Base-by-base conservation (phyloP, 2,113 vertebrate genomes). In the Ceyx margarethae region DNA sequence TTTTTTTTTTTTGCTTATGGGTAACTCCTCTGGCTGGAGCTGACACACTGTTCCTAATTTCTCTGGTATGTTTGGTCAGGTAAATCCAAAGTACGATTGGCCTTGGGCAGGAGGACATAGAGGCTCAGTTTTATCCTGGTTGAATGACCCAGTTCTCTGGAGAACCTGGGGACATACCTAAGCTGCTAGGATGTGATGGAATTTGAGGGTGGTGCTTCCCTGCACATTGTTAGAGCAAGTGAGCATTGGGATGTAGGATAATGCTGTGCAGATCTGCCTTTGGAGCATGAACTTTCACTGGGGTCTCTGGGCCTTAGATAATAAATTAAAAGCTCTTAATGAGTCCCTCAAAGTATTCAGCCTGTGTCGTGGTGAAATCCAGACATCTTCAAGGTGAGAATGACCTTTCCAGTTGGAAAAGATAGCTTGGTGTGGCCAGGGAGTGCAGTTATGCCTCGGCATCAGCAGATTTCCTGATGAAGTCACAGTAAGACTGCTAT, bases 401-500 rank as follows among this genome's bases (percentile, higher is more conserved):
- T 87, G 54, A 93, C 74, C 84, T 96, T 94, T 56, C 53, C 29
- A 69, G 40, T 8, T 2, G 0, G 46, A 83, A 77, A 77, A 75
- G 75, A 53, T 4, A 19, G 11, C 87, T 74, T 85, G 56, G 72
- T 80, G 64, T 85, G 75, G 82, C 75, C 87, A 89, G 23, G 14
- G 85, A 93, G 45, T 83, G 72, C 76, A 71, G 85, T 93, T 80
- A 89, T 40, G 66, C 78, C 64, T 71, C 5, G 0, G 57, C 89
- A 91, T 96, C 92, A 96, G 95, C 89, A 91, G 71, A 91, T 92
- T 95, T 94, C 86, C 54, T 43, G 78, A 92, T 94, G 89, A 93
- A 95, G 71, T 92, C 87, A 93, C 60, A n/a, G 67, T 71, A 82
- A 82, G 93, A 92, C 64, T 76, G 78, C 85, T 89, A 16, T 92